Percentiles rank a stretch among this genome's conserved stretches.
These are phyloP conservation scores for Caloenas nicobarica DNA, from an alignment of 2,113 vertebrate genomes.

Conservation along the genomic window DNA sequence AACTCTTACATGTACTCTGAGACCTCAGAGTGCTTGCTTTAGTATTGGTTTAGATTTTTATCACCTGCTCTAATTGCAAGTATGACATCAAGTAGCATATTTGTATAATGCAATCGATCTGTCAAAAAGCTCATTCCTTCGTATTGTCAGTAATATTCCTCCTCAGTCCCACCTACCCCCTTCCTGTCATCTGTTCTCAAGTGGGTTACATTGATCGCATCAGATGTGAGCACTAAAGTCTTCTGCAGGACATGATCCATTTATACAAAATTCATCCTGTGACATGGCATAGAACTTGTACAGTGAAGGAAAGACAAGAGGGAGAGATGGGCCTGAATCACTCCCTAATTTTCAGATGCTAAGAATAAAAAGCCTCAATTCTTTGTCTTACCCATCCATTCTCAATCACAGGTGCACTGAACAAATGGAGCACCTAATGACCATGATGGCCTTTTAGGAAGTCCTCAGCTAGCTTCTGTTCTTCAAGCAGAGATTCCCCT, in stretches of 20 bases:
- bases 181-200: background rate
- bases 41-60: background rate
- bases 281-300: background rate
- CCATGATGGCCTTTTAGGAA: background rate
- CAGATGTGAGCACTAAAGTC: background rate
- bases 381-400: background rate
- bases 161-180: background rate
- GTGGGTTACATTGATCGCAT: fast-evolving
- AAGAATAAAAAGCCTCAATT: background rate
- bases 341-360: background rate
- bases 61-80: fast-evolving
- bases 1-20: background rate
- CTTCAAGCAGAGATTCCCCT: background rate
- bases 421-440: background rate
- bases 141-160: background rate
- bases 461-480: background rate
- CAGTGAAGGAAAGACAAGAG: background rate
- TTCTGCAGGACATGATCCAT: background rate
- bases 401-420: background rate
- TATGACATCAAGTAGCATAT: background rate
- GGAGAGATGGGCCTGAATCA: background rate
- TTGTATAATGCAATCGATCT: fast-evolving
- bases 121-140: background rate
- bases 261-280: background rate
- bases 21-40: background rate